Evolutionary conservation across 2,797 vertebrate genomes (phyloP).

Genomic region (Bufotes viridis): DNA sequence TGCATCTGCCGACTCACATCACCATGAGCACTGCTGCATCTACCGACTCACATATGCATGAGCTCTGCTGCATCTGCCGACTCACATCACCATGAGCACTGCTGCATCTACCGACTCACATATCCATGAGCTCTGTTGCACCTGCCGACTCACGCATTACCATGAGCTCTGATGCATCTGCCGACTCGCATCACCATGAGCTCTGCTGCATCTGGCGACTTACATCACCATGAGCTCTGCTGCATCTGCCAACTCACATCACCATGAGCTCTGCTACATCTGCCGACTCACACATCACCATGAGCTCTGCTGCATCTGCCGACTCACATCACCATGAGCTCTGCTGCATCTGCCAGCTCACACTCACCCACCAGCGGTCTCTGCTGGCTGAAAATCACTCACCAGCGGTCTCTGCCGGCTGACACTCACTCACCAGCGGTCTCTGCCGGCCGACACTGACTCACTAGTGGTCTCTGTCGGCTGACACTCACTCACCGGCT

Average conservation of each 20-base stretch:
- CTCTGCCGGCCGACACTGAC: not conserved
- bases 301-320: too few relatives aligned
- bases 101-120: not conserved
- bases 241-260: not conserved
- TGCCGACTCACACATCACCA: not conserved
- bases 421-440: not conserved
- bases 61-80: not conserved
- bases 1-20: not conserved
- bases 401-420: not conserved
- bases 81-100: too few relatives aligned
- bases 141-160: not conserved
- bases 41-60: too few relatives aligned
- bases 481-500: constrained; percentile 66
- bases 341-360: not conserved
- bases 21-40: not conserved
- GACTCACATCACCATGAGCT: not conserved
- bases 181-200: not conserved
- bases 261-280: too few relatives aligned
- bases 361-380: not conserved
- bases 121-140: not conserved
- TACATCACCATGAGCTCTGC: not conserved
- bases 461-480: not conserved
- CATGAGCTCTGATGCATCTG: too few relatives aligned
- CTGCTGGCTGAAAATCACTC: not conserved
- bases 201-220: too few relatives aligned